These are phyloP conservation scores for Andricus curvator DNA, from an alignment of 2,888 invertebrate genomes.

Conservation along the genomic window DNA sequence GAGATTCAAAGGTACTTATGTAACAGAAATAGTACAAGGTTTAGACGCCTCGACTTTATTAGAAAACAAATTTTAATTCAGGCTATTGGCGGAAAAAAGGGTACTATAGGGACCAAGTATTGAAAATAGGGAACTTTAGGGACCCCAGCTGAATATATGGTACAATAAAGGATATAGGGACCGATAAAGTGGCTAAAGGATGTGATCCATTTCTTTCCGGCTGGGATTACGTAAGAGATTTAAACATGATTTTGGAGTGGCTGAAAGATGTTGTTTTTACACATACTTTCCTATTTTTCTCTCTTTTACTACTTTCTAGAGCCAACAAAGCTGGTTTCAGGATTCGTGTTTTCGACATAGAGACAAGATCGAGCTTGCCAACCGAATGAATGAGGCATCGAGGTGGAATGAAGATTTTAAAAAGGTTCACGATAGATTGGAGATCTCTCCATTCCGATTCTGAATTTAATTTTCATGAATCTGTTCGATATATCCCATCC, in stretches of 20 bases:
- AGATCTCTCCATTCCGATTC: constrained; percentile 45
- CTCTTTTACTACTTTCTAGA: constrained; percentile 36
- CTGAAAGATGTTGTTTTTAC: constrained; percentile 24
- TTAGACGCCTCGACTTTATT: no score
- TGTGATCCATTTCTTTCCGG: background rate
- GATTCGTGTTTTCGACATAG: constrained; percentile 50
- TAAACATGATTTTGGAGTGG: constrained; percentile 12
- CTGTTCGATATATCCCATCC: background rate
- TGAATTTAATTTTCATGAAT: constrained; percentile 19
- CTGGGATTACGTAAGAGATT: background rate
- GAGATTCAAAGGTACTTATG: no score
- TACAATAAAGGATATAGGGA: no score
- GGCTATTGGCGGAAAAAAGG: no score
- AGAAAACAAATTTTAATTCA: no score
- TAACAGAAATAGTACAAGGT: no score
- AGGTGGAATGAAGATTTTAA: constrained; percentile 55
- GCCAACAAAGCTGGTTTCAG: constrained; percentile 48
- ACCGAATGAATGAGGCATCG: constrained; percentile 54
- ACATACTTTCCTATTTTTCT: constrained; percentile 30
- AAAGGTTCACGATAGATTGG: constrained; percentile 53
- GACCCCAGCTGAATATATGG: no score
- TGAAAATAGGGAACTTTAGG: no score
- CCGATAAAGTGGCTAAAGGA: background rate
- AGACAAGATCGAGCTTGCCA: constrained; percentile 55
- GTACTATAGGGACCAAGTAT: no score